Evolutionary conservation across 2,113 vertebrate species (phyloP).

Genomic region (Rhegmatorhina hoffmannsi): DNA sequence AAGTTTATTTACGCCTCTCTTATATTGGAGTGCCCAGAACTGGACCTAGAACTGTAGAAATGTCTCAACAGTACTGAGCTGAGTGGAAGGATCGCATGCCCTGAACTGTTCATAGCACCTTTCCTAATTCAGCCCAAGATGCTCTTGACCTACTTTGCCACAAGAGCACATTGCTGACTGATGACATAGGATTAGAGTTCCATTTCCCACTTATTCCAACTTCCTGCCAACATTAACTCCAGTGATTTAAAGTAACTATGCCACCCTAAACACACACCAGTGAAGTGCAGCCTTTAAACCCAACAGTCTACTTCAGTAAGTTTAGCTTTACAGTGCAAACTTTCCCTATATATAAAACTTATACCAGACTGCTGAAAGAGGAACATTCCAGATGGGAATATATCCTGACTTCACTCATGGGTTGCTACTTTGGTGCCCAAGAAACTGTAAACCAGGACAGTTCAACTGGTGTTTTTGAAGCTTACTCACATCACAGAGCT

Average conservation of each 20-base stretch:
- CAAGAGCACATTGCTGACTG: background rate
- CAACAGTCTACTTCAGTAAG: background rate
- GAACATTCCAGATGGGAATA: background rate
- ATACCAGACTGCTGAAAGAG: background rate
- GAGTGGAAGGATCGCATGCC: background rate
- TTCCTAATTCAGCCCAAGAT: background rate
- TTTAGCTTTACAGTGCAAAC: background rate
- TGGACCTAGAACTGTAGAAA: background rate
- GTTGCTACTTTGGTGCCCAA: background rate
- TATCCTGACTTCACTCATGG: background rate
- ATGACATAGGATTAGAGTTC: background rate
- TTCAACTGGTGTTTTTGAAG: fast-evolving
- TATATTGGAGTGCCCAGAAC: background rate
- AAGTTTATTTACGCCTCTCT: background rate
- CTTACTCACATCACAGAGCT: background rate
- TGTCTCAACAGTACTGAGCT: background rate
- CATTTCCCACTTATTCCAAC: background rate
- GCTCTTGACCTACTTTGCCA: background rate
- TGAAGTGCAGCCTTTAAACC: background rate
- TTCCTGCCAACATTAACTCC: background rate
- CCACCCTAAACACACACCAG: background rate
- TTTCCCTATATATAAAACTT: background rate
- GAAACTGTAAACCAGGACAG: background rate
- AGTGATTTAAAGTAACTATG: background rate
- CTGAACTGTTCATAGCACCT: background rate